These are phyloP conservation scores for Zaprionus inermis DNA, from an alignment of 1,140 invertebrate genomes.

Conservation along the genomic window DNA sequence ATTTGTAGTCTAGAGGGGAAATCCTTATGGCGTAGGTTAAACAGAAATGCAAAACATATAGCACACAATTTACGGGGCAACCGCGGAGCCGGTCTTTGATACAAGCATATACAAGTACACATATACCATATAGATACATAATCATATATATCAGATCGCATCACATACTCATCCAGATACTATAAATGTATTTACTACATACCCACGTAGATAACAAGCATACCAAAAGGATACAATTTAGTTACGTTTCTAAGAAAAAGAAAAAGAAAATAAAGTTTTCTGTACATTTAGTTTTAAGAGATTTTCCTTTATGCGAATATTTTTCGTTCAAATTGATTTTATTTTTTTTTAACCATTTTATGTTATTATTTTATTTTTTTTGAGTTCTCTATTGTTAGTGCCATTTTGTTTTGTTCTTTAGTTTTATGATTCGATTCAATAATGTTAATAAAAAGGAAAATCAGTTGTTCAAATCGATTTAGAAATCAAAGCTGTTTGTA, in stretches of 20 bases:
- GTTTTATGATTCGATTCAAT: slow-evolving; percentile 12
- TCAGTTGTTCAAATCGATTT: slow-evolving; percentile 9
- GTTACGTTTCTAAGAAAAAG: slow-evolving; percentile 51
- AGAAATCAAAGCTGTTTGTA: slow-evolving; percentile 52
- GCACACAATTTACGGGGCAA: slow-evolving; percentile 16
- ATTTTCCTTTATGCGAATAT: slow-evolving; percentile 35
- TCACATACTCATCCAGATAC: slow-evolving; percentile 41
- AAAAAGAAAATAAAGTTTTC: not conserved
- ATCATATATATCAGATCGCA: slow-evolving; percentile 29
- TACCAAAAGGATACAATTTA: slow-evolving; percentile 73
- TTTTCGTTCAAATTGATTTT: slow-evolving; percentile 10
- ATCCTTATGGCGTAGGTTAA: slow-evolving; percentile 73
- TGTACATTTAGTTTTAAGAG: slow-evolving; percentile 33
- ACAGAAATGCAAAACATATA: slow-evolving; percentile 51
- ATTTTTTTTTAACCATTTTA: slow-evolving; percentile 28
- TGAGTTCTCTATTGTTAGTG: slow-evolving; percentile 55
- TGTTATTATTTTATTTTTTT: slow-evolving; percentile 24
- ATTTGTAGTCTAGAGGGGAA: slow-evolving; percentile 65
- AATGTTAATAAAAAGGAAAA: slow-evolving; percentile 21
- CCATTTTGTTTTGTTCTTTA: slow-evolving; percentile 47
- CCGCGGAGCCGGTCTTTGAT: slow-evolving; percentile 59
- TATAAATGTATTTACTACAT: slow-evolving; percentile 36
- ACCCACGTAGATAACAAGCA: slow-evolving; percentile 54
- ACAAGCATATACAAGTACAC: slow-evolving; percentile 1
- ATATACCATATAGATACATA: slow-evolving; percentile 48